Evolutionary conservation across 2,113 vertebrate genomes (phyloP), one percentile per base, ranked within the genome.

Genomic region (Muscicapa adusta): DNA sequence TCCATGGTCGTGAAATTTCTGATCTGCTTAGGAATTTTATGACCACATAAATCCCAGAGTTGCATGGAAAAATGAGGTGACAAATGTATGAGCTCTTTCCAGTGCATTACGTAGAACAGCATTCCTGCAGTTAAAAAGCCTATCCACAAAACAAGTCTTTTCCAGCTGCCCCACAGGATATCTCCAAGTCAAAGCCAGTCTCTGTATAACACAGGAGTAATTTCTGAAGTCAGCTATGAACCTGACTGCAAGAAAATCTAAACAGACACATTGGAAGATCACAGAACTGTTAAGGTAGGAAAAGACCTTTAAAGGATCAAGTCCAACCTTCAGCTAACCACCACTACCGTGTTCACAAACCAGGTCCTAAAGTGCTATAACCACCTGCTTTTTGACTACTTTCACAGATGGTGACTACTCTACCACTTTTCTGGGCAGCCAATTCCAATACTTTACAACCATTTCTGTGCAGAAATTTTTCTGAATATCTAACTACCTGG

Each of bases 81-180:
- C 7, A 65, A 65, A 47, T 48, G 4, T 23, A 38, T 38, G 12
- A 12, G 5, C 3, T 51, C 15, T 40, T 77, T 51, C 25, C 19
- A 56, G 33, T 22, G 18, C 38, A 22, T 9, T 2, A 1, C 0
- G 0, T 25, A 20, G 20, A 75, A 36, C 10, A 61, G 2, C 29
- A 58, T n/a, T 23, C 16, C 22, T 34, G 5, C 18, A 14, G 16
- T 50, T 65, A n/a, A 76, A 71, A 80, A 65, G 1, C 7, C 14
- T 60, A 3, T 14, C 15, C 5, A 24, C n/a, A 57, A 57, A 83
- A 36, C 8, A 7, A 33, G 8, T 5, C 15, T 53, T 47, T 83
- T 57, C 23, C 10, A 26, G 2, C 5, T 6, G 11, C 50, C 18
- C 20, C 81, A 4, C 24, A 28, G 9, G n/a, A 54, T 4, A 10